Conservation (phyloP, 1,140 invertebrate genomes). For the Globodera ellingtonae region DNA sequence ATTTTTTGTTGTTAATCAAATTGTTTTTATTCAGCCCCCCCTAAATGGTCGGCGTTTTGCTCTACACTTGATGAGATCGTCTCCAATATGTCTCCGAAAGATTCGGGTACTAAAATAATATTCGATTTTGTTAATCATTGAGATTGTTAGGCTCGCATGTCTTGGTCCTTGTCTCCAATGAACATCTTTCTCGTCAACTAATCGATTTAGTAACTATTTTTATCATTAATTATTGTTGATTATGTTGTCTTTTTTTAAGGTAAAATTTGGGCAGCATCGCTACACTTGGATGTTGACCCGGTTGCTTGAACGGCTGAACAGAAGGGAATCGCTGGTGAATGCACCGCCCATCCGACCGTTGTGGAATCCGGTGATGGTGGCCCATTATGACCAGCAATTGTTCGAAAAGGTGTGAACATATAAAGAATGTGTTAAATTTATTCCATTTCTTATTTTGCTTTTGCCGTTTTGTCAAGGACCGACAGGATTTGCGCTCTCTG, state of each 20-base stretch:
- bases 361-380: constrained; percentile 50
- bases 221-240: neutral
- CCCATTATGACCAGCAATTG: constrained; percentile 46
- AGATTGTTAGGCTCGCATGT: constrained; percentile 40
- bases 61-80: constrained; percentile 53
- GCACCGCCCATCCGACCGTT: constrained; percentile 47
- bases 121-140: neutral
- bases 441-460: neutral
- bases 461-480: constrained; percentile 31
- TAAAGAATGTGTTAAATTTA: neutral
- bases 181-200: constrained; percentile 51
- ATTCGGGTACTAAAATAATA: constrained; percentile 9
- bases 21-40: constrained; percentile 43
- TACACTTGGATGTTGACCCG: constrained; percentile 49
- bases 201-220: constrained; percentile 40
- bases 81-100: constrained; percentile 20
- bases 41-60: constrained; percentile 56
- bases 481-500: constrained; percentile 40
- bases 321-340: constrained; percentile 10
- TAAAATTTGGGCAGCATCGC: constrained; percentile 46
- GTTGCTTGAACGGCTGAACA: constrained; percentile 19
- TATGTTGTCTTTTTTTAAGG: neutral
- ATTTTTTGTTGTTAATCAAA: neutral
- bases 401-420: constrained; percentile 40
- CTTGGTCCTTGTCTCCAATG: constrained; percentile 51